Base-by-base conservation (phyloP, 2,113 vertebrate genomes). In the Pyxicephalus adspersus region DNA sequence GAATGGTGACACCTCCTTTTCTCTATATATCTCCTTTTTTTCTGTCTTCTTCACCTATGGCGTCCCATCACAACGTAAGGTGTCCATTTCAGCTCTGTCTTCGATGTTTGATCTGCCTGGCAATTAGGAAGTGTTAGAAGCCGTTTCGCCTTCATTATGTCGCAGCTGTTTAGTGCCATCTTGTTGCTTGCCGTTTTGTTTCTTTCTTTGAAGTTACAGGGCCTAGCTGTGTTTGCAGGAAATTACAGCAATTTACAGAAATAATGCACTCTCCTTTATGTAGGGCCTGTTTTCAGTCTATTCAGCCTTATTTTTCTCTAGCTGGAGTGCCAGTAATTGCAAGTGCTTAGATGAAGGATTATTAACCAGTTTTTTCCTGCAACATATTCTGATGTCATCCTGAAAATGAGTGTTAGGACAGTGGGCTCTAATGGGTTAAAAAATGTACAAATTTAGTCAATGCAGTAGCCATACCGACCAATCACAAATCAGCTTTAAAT, bases 141-240 rank as follows among this genome's bases (percentile, higher is more conserved):
- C 70, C 22, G 80, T 82, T 82, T 82, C 71, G 71, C 29, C 80
- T 82, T 82, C 80, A 82, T 82, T 82, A 82, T 82, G 70, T 82
- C 71, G 51, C 80, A 82, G 80, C 80, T 82, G 80, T 82, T 82
- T 82, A 82, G 80, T 75, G 61, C 80, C 80, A 82, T 82, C 80
- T 82, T 82, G 80, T 74, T 75, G 80, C 71, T 75, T 75, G 80
- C 51, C 51, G 61, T 75, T 82, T 73, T 82, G 61, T 82, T 82
- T 74, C 80, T 66, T 66, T 57, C 80, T 82, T 82, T 82, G 80
- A 82, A 82, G 80, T 75, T 82, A 66, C 61, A 57, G 70, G 80
- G 28, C 70, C 61, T 75, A 75, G 80, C 80, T 82, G 80, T 82
- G 80, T 75, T 82, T 75, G 70, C 51, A 23, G 71, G 80, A 82